Base-by-base conservation (phyloP, 2,113 vertebrate species). In the Ploceus nigricollis region DNA sequence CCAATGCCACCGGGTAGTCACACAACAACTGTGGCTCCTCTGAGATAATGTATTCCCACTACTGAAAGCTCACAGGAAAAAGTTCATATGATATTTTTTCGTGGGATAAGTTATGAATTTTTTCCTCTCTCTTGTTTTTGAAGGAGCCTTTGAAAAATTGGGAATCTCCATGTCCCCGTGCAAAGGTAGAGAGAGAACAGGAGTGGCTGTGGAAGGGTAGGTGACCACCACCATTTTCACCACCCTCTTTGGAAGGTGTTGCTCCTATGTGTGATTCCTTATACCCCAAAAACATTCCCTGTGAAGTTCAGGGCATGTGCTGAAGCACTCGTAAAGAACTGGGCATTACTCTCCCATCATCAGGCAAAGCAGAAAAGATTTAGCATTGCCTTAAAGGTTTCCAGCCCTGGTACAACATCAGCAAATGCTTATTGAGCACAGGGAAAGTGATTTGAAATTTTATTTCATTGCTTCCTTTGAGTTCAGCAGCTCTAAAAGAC, bases 151-250 rank as follows among this genome's bases (percentile, higher is more conserved):
- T 64, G 30, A 82, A 90, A 82, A 87, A 73, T 4, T 40, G 2
- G 3, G 30, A 37, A 19, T n/a, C 5, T 35, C 8, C 22, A 31
- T 0, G 0, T 54, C 10, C 9, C 7, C 2, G 0, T 37, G 15
- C 2, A 13, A 86, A 75, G 17, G 20, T 31, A 9, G n/a, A 54
- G 22, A 54, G 8, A 63, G 42, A 87, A 51, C 3, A 50, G 11
- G 12, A 70, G 11, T 2, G 0, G 20, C 2, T 0, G 4, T n/a
- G 28, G 63, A 83, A 66, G 4, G 63, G 37, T 10, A 53, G n/a
- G 47, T 60, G 24, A 12, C 37, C 35, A 66, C 21, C 22, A 56
- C 23, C 15, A 66, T 0, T 3, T 30, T 47, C 25, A 42, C 6
- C 31, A 33, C 2, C 7, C 4, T n/a, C 25, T 70, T 61, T 70